phyloP scores from a whole-genome alignment of 2,888 invertebrate genomes.

The Troglohyphantes excavatus region DNA sequence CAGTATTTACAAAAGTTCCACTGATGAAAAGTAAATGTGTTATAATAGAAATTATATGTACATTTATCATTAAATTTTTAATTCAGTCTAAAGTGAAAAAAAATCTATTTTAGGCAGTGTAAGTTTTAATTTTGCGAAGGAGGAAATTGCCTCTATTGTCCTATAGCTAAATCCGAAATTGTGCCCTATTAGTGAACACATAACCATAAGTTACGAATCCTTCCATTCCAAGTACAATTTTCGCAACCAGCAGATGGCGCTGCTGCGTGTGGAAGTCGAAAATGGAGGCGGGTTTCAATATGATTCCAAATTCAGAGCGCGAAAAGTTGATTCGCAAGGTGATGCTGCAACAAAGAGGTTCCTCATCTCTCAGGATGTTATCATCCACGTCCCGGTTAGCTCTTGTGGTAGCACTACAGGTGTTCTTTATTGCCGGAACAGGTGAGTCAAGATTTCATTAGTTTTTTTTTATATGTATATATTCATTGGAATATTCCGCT shows the following conservation, averaged over 20 bases:
- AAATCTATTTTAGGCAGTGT: too few relatives aligned
- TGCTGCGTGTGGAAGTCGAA: not conserved
- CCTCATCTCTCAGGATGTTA: constrained; percentile 27
- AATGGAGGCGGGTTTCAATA: not conserved
- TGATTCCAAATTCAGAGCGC: constrained; percentile 24
- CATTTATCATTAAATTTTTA: too few relatives aligned
- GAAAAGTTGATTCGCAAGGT: constrained; percentile 63
- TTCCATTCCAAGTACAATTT: constrained; percentile 23
- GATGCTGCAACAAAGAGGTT: constrained; percentile 5
- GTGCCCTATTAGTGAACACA: too few relatives aligned
- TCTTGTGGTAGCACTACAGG: constrained; percentile 10
- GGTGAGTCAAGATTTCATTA: constrained; percentile 43
- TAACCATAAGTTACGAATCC: too few relatives aligned
- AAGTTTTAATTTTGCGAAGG: too few relatives aligned
- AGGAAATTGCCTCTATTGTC: too few relatives aligned
- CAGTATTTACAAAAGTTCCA: too few relatives aligned
- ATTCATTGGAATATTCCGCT: too few relatives aligned
- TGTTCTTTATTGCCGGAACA: constrained; percentile 33
- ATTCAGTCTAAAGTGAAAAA: too few relatives aligned
- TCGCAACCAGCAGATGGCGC: constrained; percentile 37
- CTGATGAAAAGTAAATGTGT: too few relatives aligned
- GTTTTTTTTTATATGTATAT: not conserved
- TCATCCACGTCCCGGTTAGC: not conserved
- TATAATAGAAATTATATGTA: too few relatives aligned
- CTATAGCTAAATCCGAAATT: too few relatives aligned